Base-by-base conservation (phyloP, 2,888 invertebrate species). In the Nomada flava region DNA sequence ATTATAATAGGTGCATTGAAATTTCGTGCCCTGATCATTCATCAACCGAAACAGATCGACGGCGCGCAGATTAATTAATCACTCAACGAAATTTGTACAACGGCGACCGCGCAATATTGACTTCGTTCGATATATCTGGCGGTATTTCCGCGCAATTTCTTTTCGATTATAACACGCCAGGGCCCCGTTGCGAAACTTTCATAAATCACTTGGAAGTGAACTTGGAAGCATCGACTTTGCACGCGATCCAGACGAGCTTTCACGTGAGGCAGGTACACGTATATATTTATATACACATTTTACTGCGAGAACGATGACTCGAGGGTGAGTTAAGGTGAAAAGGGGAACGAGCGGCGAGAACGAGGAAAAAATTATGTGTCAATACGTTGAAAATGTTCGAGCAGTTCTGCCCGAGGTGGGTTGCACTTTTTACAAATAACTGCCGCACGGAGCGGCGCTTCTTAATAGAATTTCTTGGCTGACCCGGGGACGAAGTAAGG, bases 401-500 rank as follows among this genome's bases (percentile, higher is more conserved):
- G 11, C 42, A 71, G 42, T 60, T 55, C 20, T 42, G 44, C 20
- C 64, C 2, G 1, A 36, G 36, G 29, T 29, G 10, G 55, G 47
- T 10, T 53, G 47, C 18, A 62, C 36, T 63, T 67, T 77, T 80
- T 62, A 26, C 67, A 72, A 80, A 77, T 72, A 80, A 80, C 77
- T 26, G 47, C 53, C 70, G 60, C 15, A n/a, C 60, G 60, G 26
- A 42, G 67, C 20, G 42, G 57, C 65, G 15, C 42, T 1, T 36
- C 42, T 3, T 77, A 80, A 80, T 77, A 63, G 79, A 80, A 80
- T 79, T 72, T 79, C 71, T 57, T 50, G 60, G 59, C 2, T 57
- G 70, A 62, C 65, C 65, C 55, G 15, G 10, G 20, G 13, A 9
- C 47, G 18, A 20, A 42, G 55, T 44, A 44, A 77, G 67, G 68